Evolutionary conservation across 1,140 invertebrate species (phyloP).

Genomic region (Aphis craccivora): DNA sequence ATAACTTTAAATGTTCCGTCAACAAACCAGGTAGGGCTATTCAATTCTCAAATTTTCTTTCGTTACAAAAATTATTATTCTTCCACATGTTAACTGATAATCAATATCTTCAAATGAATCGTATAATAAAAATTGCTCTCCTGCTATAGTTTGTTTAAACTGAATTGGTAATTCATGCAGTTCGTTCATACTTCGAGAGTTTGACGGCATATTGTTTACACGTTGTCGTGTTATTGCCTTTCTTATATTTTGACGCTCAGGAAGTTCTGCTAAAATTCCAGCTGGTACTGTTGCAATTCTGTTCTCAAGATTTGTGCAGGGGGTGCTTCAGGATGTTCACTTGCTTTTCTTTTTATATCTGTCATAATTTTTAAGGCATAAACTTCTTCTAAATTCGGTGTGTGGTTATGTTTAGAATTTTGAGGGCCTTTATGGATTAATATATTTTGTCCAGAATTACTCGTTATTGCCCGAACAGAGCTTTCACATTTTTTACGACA

Average conservation of each 20-base stretch:
- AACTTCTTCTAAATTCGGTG: neutral
- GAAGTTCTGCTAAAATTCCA: neutral
- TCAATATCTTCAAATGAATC: neutral
- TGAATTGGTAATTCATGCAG: neutral
- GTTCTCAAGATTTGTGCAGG: neutral
- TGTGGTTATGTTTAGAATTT: neutral
- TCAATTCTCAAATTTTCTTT: neutral
- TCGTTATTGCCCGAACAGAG: neutral
- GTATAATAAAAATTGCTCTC: neutral
- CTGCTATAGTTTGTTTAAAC: neutral
- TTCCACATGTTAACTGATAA: neutral
- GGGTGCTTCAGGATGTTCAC: neutral
- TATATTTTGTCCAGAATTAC: neutral
- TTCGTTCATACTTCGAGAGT: neutral
- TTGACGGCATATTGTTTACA: neutral
- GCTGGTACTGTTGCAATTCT: neutral
- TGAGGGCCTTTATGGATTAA: neutral
- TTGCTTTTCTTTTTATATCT: too few species aligned
- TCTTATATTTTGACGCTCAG: neutral
- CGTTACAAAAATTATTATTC: neutral
- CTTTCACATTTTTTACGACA: neutral
- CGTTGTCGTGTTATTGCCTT: neutral
- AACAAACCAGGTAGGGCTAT: neutral
- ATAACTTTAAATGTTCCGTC: neutral
- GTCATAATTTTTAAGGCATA: too few species aligned